Evolutionary conservation across 1,140 invertebrate genomes (phyloP).

Genomic region (Lepidurus packardi): DNA sequence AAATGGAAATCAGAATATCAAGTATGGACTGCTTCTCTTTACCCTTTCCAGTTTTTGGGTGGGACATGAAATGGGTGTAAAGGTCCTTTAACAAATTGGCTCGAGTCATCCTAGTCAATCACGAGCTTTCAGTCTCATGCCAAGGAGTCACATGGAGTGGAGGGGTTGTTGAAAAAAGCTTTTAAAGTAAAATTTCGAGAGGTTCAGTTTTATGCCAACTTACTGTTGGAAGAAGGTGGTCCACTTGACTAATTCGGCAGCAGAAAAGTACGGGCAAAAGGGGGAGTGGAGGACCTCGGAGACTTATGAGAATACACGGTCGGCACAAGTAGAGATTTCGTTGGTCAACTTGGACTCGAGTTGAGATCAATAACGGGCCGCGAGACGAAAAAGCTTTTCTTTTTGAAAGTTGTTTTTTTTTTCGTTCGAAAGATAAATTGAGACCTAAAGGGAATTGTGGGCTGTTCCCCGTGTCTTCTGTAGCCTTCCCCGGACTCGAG

Average conservation of each 20-base stretch:
- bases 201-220: neutral
- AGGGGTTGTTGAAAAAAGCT: neutral
- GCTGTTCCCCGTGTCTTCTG: neutral
- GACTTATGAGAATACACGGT: neutral
- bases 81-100: too few relatives aligned
- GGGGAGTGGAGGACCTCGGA: neutral
- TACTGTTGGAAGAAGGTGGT: neutral
- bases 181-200: neutral
- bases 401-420: too few relatives aligned
- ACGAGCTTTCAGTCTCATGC: too few relatives aligned
- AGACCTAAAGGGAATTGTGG: constrained; percentile 10
- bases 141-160: neutral
- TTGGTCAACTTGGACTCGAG: neutral
- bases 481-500: neutral
- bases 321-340: neutral
- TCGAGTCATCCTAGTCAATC: too few relatives aligned
- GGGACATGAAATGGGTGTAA: too few relatives aligned
- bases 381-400: neutral
- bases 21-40: too few relatives aligned
- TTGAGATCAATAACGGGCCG: constrained; percentile 21
- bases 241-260: neutral
- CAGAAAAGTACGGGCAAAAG: neutral
- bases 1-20: too few relatives aligned
- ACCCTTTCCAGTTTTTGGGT: too few relatives aligned
- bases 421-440: neutral